Evolutionary conservation across 2,797 vertebrate species (phyloP), one percentile per base, ranked within the genome.

Genomic region (Myotis planiceps): DNA sequence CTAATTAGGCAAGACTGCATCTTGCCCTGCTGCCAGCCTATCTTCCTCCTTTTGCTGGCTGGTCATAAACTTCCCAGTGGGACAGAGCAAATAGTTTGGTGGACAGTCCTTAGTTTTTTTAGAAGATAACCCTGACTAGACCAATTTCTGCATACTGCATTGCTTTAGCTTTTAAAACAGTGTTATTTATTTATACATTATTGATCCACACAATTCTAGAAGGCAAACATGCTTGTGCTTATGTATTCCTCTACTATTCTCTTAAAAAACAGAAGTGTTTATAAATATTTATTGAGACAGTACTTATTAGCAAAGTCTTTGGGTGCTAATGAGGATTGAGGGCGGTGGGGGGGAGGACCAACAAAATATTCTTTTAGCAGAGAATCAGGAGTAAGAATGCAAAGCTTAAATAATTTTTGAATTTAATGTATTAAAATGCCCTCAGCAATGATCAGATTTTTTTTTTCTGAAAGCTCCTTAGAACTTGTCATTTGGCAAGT

Each of bases 211-310:
- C 12, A 25, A 60, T 76, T 92, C 47, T 95, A 69, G 58, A 93
- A 96, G 66, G 34, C 42, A 88, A 88, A 92, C 42, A 75, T 65
- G 21, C 34, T 86, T 96, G 47, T 95, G 47, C 53, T 88, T 95
- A 93, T 89, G 58, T 69, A 89, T 93, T 95, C 60, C 18, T 45
- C 58, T 82, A 92, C 95, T 79, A 78, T 92, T 37, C 49, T 94
- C 72, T 78, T 96, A 94, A 90, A 72, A 96, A 51, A 75, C 82
- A 47, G 25, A 92, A 87, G 16, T 68, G 29, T 97, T 95, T 94
- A 96, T 95, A 95, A 95, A 96, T 97, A 95, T 97, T 95, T 97
- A 95, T 88, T 94, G 90, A 96, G 72, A 92, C 88, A 63, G 0
- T 81, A 39, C 47, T 96, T 81, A 92, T 97, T 96, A 96, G 88